Conservation (phyloP, 92 coral and sea anemone species). For the Zoanthus solanderi region DNA sequence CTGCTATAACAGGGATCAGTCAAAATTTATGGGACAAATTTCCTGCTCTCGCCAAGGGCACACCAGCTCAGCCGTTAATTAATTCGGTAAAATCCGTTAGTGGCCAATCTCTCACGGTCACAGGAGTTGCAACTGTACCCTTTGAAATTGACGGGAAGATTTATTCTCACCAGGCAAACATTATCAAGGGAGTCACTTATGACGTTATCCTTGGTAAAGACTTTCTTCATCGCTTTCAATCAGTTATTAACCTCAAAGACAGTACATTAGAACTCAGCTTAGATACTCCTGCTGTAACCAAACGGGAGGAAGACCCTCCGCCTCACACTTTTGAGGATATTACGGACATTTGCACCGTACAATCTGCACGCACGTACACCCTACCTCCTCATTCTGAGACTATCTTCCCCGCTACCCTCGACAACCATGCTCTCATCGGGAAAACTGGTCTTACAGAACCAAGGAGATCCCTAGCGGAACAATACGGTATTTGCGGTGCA, state of each 20-base stretch:
- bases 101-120: constrained; percentile 48
- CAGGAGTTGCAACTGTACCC: constrained; percentile 34
- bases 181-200: constrained; percentile 23
- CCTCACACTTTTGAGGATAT: no score
- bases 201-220: constrained; percentile 59
- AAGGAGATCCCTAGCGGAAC: not conserved
- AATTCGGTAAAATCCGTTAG: constrained; percentile 35
- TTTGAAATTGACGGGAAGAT: constrained; percentile 32
- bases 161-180: constrained; percentile 39
- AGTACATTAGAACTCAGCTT: constrained; percentile 6
- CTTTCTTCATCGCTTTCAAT: constrained; percentile 41
- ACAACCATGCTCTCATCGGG: no score
- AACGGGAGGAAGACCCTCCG: constrained; percentile 9
- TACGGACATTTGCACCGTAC: no score
- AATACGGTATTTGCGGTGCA: constrained; percentile 50
- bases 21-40: not conserved
- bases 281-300: constrained; percentile 7
- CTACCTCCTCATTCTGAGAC: no score
- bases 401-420: no score
- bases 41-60: not conserved
- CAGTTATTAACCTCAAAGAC: constrained; percentile 33
- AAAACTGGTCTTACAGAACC: constrained; percentile 30
- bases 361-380: no score
- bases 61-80: not conserved
- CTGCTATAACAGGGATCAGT: constrained; percentile 31